Evolutionary conservation across 2,888 invertebrate genomes (phyloP), one percentile per base, ranked within the genome.

Genomic region (Eretmocerus hayati): DNA sequence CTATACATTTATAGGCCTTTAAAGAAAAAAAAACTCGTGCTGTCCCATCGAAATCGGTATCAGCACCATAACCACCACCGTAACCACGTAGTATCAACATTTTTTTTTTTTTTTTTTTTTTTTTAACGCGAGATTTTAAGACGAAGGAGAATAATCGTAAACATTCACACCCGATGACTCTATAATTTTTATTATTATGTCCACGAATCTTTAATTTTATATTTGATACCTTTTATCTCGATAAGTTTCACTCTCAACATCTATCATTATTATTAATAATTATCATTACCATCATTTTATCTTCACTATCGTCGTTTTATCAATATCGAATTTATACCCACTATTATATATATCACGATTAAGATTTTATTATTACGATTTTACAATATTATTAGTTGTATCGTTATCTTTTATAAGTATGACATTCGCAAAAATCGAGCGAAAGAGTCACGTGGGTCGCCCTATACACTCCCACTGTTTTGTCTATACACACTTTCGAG

Each of bases 61-160:
- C 50, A 53, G 56, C 42, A 48, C 53, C n/a, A n/a, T n/a, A n/a
- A n/a, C n/a, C n/a, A n/a, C n/a, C n/a, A n/a, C n/a, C n/a, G n/a
- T n/a, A 49, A 47, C 56, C 56, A 59, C 58, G 56, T 63, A 65
- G 63, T 65, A 59, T 57, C 59, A 59, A 59, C 30, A 30, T 30
- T 30, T 30, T 9, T 30, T 9, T 30, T 30, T 30, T 30, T 30
- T 30, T 30, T 30, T 30, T 30, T 30, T 30, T 30, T 30, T 30
- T 30, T 30, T 30, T 9, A 8, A 30, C 30, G 8, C 30, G 13
- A 8, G 13, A 8, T 30, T 8, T 9, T 30, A 8, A 30, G 13
- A 30, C 8, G 13, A 30, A 30, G 30, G 30, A 30, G 13, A 30
- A 30, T 9, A 30, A 30, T 9, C 8, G 13, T 9, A 30, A 30